Evolutionary conservation across 2,888 invertebrate genomes (phyloP).

Genomic region (Drosophila emarginata): DNA sequence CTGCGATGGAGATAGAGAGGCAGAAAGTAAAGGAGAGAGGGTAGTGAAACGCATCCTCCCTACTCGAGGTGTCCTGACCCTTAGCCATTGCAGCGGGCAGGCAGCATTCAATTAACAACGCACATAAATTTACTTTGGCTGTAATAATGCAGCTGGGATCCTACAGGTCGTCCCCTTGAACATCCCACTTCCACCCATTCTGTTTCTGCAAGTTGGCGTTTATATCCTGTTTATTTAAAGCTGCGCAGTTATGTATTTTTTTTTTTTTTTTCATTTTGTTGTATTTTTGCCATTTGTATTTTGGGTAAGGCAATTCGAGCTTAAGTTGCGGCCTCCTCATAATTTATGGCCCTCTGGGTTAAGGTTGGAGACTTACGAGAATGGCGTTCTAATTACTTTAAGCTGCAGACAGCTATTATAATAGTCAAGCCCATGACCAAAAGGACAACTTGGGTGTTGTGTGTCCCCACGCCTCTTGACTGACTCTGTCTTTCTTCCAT

Average conservation of each 20-base stretch:
- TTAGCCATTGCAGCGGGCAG: slow-evolving; percentile 23
- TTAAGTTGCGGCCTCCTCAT: slow-evolving; percentile 55
- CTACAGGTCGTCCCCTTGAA: slow-evolving; percentile 26
- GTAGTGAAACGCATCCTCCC: neutral
- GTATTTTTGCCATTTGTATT: slow-evolving; percentile 29
- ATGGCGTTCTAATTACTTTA: slow-evolving; percentile 74
- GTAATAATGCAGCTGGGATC: slow-evolving; percentile 73
- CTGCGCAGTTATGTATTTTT: slow-evolving; percentile 45
- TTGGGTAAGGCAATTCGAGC: slow-evolving; percentile 41
- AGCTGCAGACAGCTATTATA: slow-evolving; percentile 65
- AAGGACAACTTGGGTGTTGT: neutral
- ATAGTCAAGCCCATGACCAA: slow-evolving; percentile 20
- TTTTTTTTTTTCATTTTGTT: slow-evolving; percentile 23
- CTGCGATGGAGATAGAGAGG: slow-evolving; percentile 31
- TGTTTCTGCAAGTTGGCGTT: slow-evolving; percentile 22
- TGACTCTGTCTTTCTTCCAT: neutral
- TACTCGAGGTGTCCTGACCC: slow-evolving; percentile 49
- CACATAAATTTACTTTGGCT: slow-evolving; percentile 71
- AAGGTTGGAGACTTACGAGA: slow-evolving; percentile 29
- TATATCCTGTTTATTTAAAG: slow-evolving; percentile 69
- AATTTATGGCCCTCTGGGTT: slow-evolving; percentile 54
- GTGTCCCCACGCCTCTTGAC: neutral
- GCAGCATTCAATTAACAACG: slow-evolving; percentile 70
- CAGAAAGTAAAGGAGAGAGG: slow-evolving; percentile 15
- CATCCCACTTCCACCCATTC: neutral